These are phyloP conservation scores for Myioborus melanocephalus DNA, from an alignment of 2,797 vertebrate species.

Conservation along the genomic window DNA sequence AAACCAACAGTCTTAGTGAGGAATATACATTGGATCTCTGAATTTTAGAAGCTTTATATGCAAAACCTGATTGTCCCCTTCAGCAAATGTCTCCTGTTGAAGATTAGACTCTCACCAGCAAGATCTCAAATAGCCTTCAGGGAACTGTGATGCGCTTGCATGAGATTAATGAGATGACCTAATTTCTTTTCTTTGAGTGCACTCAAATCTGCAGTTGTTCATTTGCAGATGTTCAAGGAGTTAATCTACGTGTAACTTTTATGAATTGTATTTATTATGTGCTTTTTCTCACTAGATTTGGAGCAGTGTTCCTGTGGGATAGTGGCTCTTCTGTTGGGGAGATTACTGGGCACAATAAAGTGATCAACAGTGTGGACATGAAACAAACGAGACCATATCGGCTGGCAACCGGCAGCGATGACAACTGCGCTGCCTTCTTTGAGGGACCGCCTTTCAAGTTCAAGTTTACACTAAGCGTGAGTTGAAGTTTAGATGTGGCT, in stretches of 20 bases:
- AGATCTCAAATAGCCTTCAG: neutral
- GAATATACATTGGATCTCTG: neutral
- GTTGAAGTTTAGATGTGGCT: slow-evolving; percentile 37
- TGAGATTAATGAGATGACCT: slow-evolving; percentile 55
- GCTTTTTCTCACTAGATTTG: slow-evolving; percentile 78
- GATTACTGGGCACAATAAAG: slow-evolving; percentile 87
- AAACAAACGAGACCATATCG: slow-evolving; percentile 91
- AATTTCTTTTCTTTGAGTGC: slow-evolving; percentile 41
- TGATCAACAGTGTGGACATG: slow-evolving; percentile 92
- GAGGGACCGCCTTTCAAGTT: slow-evolving; percentile 96
- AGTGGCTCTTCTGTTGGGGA: slow-evolving; percentile 91
- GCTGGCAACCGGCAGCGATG: slow-evolving; percentile 87
- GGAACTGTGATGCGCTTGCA: neutral
- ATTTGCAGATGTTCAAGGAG: neutral
- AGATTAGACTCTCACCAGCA: neutral
- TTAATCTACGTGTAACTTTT: neutral
- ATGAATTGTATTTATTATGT: neutral
- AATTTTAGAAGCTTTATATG: neutral
- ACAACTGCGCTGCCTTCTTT: slow-evolving; percentile 84
- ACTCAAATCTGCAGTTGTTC: neutral
- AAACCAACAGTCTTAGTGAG: neutral
- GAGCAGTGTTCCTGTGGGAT: slow-evolving; percentile 93
- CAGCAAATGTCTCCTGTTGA: neutral
- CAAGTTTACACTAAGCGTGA: slow-evolving; percentile 87
- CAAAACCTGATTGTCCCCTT: neutral